Evolutionary conservation across 2,797 vertebrate genomes (phyloP), one percentile per base, ranked within the genome.

Genomic region (Luscinia megarhynchos): DNA sequence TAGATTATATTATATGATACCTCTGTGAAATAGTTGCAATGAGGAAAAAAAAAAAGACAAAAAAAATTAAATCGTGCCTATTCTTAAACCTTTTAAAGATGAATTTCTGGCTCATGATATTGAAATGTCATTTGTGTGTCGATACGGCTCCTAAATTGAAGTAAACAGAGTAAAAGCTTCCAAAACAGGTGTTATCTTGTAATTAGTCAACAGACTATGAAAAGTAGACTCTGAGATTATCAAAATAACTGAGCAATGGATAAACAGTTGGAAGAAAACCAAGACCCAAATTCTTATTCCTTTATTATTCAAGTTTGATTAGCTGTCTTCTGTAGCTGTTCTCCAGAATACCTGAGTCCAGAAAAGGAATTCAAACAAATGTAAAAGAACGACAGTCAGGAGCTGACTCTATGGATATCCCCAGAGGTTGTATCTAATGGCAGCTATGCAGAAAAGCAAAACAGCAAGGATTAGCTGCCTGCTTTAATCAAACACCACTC

Each of bases 351-450:
- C 4, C 7, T 38, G 1, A 40, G 15, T 41, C 20, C 7, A 45
- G 41, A 64, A 72, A 5, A 72, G 7, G 8, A 82, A 7, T 7
- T 72, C 46, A 82, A 7, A 21, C 1, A 26, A 40, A 54, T 38
- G 4, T 34, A 43, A 83, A 8, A 70, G 15, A 9, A 48, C 11
- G 4, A 75, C 26, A 53, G 3, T 53, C 27, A 68, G 26, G 76
- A 59, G 20, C 4, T 34, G 16, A 59, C 63, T 13, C 58, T 63
- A 4, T 57, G 26, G 36, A 55, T 84, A 84, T 88, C 15, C 26
- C 21, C 24, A 46, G 13, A 45, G 18, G 23, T 23, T 2, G 0
- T 23, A 30, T 27, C 15, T 43, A 27, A 30, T 4, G 30, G 18
- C 10, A 26, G 5, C 14, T 24, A 10, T 45, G 16, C 4, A 38